Base-by-base conservation (phyloP, 2,888 invertebrate genomes). In the Meiosimyza decipiens region DNA sequence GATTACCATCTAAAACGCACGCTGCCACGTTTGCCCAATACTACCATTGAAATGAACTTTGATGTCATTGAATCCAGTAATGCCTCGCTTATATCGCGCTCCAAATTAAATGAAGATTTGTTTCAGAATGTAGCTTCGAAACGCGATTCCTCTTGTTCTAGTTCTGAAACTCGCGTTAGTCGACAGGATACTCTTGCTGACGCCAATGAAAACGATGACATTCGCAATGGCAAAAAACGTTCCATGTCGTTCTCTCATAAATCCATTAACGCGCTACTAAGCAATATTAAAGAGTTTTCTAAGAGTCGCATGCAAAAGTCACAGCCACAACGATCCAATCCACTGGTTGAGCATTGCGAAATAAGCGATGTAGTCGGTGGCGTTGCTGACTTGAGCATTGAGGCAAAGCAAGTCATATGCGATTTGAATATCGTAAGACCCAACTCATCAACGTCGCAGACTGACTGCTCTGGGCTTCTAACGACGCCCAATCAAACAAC, bases 231-330 rank as follows among this genome's bases (percentile, higher is more conserved):
- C 15, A 77, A 87, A 65, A 87, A 87, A 67, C 82, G 87, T 28
- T 87, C 87, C 0, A 78, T 83, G 11, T 87, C 87, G 5, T 87
- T 87, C 69, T 85, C 86, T 28, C 85, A 87, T 71, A 86, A 85
- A 71, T 86, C 86, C 18, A 82, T 87, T 12, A 87, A 84, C 69
- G 80, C 81, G 16, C 81, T 87, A 6, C 74, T 87, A 2, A 84
- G 80, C 65, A 86, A 86, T 71, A 83, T 87, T 28, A 84, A 83
- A 73, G 87, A 87, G 72, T 87, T 87, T 76, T 83, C 87, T 15
- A 84, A 80, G 63, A 85, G 82, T 76, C 80, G 83, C 13, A 80
- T 79, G 62, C 76, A 76, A 13, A 22, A 49, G 28, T 7, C 74
- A 70, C 22, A 73, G 12, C 9, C 54, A 47, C 13, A 66, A 64